Evolutionary conservation across 2,888 invertebrate species (phyloP), one percentile per base, ranked within the genome.

Genomic region (Trichopria drosophilae): DNA sequence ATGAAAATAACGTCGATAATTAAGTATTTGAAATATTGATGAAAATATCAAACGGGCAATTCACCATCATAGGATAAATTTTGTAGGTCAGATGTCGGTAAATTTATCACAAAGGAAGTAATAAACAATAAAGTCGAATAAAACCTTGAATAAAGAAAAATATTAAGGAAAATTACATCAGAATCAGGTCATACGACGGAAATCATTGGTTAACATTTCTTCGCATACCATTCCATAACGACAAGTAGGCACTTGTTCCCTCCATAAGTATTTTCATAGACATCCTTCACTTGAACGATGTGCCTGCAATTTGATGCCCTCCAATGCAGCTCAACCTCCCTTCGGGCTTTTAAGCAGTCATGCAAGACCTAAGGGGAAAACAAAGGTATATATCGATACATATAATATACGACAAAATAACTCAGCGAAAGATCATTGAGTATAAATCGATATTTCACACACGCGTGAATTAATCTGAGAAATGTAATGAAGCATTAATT

Each of bases 271-370:
- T 99, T 99, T 78, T 97, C 96, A 76, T 95, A 99, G 19, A 98
- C 94, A 78, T 98, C 96, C 61, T 86, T 79, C 59, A 88, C 85
- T 75, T 90, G 88, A 6, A 99, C 99, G 67, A 99, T 95, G 71
- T 98, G 89, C 61, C 85, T 83, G 73, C 95, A 96, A 10, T 87
- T 88, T 58, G 91, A 91, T 0, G 91, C 95, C 63, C 90, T 82
- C 89, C 93, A 95, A 76, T 99, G 98, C 26, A 99, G 79, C 66
- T 97, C 96, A 9, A 98, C 94, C 76, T 99, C 97, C 49, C 97
- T 80, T 39, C 94, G 79, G 0, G 98, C 95, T 76, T 97, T 98
- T 10, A 87, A 82, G 65, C 89, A 91, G 78, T 98, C 97, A 65
- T 92, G 85, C 9, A 99, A 80, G 13, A 92, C 90, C 89, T 89